Percentiles rank a stretch among this genome's conserved stretches.
These are phyloP conservation scores for Opisthograptis luteolata DNA, from an alignment of 2,888 invertebrate species.

Conservation along the genomic window DNA sequence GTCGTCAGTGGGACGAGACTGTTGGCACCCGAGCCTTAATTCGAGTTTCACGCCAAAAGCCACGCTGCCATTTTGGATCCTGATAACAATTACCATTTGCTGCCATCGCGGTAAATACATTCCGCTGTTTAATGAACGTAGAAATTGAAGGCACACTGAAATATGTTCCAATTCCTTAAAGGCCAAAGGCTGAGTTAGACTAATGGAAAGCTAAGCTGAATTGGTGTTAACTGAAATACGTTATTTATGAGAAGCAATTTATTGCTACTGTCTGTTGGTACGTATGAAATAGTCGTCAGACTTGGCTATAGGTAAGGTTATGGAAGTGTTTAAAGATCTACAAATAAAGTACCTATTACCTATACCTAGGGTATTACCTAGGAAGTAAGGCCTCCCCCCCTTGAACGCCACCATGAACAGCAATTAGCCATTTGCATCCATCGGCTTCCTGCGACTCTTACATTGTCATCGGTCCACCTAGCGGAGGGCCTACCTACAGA, in stretches of 20 bases:
- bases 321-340: not conserved
- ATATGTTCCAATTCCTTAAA: constrained; percentile 18
- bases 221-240: constrained; percentile 3
- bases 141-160: constrained; percentile 21
- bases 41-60: constrained; percentile 28
- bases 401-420: no score
- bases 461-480: no score
- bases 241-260: constrained; percentile 13
- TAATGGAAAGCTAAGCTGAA: constrained; percentile 7
- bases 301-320: not conserved
- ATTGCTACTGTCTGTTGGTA: not conserved
- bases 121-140: constrained; percentile 19
- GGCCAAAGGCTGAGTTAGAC: constrained; percentile 10
- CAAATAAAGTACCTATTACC: no score
- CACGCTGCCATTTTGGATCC: constrained; percentile 16
- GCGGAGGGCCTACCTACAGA: no score
- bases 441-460: no score
- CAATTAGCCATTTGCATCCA: no score
- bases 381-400: no score
- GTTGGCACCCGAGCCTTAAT: no score
- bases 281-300: not conserved
- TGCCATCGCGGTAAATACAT: constrained; percentile 28
- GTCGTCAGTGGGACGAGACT: no score
- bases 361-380: no score
- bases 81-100: constrained; percentile 23